A percentile compares a stretch with the other conserved stretches of the same genome.
Conservation (phyloP, 2,113 vertebrate species). For the Pollimyrus isidori region DNA sequence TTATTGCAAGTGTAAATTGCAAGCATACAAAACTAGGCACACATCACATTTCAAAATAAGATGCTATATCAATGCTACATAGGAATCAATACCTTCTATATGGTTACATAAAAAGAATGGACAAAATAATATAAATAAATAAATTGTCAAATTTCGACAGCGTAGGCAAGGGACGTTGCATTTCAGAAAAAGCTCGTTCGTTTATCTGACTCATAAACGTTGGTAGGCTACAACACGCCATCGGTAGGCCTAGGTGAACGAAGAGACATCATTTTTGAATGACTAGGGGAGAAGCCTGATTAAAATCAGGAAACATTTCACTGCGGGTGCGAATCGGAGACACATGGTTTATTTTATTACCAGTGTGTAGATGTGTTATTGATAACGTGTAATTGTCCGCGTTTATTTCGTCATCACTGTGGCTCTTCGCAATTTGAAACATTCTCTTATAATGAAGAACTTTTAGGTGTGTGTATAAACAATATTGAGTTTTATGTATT, state of each 20-base stretch:
- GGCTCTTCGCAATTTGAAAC: not conserved
- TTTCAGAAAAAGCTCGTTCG: not conserved
- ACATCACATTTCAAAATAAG: not conserved
- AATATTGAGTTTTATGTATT: not conserved
- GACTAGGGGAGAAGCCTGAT: slow-evolving; percentile 48
- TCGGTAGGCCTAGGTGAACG: not conserved
- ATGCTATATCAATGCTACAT: not conserved
- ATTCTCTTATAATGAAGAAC: no score
- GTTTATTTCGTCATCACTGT: not conserved
- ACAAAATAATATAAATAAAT: not conserved
- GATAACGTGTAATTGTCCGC: slow-evolving; percentile 41
- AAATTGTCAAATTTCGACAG: not conserved
- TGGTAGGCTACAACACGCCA: not conserved
- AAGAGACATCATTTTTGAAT: slow-evolving; percentile 37
- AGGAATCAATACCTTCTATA: not conserved
- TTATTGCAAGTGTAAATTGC: not conserved
- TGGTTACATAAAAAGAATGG: not conserved
- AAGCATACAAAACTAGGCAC: not conserved
- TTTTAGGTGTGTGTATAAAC: not conserved
- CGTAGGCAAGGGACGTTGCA: not conserved
- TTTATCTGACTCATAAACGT: slow-evolving; percentile 2
- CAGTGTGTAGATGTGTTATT: slow-evolving; percentile 38
- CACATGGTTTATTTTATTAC: slow-evolving; percentile 40
- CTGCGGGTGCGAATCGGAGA: slow-evolving; percentile 38
- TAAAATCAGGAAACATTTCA: slow-evolving; percentile 46